Conservation (phyloP, 2,797 vertebrate genomes). For the Lates japonicus region DNA sequence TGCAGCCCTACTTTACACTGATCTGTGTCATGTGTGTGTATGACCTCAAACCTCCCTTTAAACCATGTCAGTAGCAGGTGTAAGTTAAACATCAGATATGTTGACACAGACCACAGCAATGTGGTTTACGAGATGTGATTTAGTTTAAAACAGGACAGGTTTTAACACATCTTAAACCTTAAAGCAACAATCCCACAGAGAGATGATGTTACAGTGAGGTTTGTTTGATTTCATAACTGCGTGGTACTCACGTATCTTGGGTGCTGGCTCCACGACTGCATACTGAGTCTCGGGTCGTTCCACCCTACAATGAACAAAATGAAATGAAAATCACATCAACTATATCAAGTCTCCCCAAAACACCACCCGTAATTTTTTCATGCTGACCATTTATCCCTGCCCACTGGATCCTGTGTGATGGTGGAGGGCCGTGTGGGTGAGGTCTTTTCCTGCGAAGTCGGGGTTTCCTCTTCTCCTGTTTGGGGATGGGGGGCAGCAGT, state of each 20-base stretch:
- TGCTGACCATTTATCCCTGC: constrained; percentile 66
- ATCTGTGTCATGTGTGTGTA: too few relatives aligned
- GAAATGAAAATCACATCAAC: constrained; percentile 2
- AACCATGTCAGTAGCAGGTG: too few relatives aligned
- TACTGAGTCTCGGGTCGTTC: constrained; percentile 75
- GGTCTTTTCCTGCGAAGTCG: constrained; percentile 81
- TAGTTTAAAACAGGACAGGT: too few relatives aligned
- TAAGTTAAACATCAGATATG: too few relatives aligned
- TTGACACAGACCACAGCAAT: too few relatives aligned
- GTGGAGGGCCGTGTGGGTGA: constrained; percentile 27
- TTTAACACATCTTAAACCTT: neutral
- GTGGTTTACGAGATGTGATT: too few relatives aligned
- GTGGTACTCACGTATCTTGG: constrained; percentile 84
- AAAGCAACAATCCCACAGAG: neutral
- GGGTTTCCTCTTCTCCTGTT: constrained; percentile 83
- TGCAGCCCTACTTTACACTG: too few relatives aligned
- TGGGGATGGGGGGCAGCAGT: constrained; percentile 87
- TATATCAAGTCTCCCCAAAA: neutral
- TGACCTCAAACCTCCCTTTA: too few relatives aligned
- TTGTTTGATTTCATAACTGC: neutral
- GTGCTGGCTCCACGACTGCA: constrained; percentile 85
- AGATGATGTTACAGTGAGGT: neutral
- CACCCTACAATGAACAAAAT: constrained; percentile 81
- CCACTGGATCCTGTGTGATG: constrained; percentile 70
- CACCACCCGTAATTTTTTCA: neutral